Conservation (phyloP, 2,113 vertebrate genomes). For the Pithys albifrons region DNA sequence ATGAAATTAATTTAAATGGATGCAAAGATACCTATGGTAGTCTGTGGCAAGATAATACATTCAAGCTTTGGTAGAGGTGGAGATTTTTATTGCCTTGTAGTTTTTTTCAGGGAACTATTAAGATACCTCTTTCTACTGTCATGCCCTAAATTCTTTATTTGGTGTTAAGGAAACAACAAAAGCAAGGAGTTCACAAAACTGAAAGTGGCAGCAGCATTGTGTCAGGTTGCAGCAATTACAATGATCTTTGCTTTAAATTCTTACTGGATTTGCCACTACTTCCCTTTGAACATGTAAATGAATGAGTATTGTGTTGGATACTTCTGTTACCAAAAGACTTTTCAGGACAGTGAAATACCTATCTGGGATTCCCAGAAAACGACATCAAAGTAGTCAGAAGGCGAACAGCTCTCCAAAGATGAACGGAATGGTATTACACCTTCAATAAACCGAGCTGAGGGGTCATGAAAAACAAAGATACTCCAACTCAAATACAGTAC, state of each 20-base stretch:
- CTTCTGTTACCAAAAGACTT: neutral
- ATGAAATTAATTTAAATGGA: neutral
- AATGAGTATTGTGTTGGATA: neutral
- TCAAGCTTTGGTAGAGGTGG: neutral
- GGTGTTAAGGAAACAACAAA: neutral
- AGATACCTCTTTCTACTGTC: neutral
- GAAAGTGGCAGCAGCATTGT: neutral
- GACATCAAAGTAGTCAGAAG: neutral
- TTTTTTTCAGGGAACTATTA: neutral
- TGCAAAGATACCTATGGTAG: neutral
- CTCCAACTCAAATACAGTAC: rapidly evolving
- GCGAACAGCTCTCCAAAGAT: neutral
- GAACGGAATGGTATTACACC: neutral
- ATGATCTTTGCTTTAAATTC: neutral
- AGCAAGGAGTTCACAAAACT: neutral
- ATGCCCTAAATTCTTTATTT: neutral
- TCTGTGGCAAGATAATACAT: neutral
- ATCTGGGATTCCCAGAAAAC: neutral
- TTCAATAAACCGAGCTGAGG: neutral
- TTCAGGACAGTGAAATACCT: neutral
- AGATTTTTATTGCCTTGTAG: neutral
- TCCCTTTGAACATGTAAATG: neutral
- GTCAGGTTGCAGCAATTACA: neutral
- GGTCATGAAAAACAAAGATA: neutral
- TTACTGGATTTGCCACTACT: neutral